Evolutionary conservation across 2,113 vertebrate species (phyloP).

Genomic region (Eclectus roratus): DNA sequence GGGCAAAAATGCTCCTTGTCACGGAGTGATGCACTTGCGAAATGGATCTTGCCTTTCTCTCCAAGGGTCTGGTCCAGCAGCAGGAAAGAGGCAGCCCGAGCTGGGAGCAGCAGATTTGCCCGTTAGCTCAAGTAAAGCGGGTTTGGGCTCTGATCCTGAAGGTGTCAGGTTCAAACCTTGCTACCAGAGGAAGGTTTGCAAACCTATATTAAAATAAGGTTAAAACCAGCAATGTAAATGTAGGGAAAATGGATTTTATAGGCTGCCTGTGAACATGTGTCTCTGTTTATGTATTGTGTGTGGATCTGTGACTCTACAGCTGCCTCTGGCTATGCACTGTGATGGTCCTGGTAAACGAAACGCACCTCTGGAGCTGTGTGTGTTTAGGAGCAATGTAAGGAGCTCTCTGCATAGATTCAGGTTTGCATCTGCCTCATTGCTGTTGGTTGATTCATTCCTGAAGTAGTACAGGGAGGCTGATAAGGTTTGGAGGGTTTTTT

Average conservation of each 20-base stretch:
- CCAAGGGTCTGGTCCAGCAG: neutral
- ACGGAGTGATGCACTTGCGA: neutral
- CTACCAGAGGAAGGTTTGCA: neutral
- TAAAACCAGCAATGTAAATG: neutral
- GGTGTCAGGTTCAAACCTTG: neutral
- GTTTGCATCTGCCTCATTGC: neutral
- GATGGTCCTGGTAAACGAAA: neutral
- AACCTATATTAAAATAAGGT: neutral
- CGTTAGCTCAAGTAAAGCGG: neutral
- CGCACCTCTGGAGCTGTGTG: neutral
- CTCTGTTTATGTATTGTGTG: neutral
- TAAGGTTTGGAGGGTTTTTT: neutral
- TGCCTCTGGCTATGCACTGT: neutral
- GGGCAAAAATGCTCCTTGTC: neutral
- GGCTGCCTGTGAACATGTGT: neutral
- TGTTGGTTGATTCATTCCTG: neutral
- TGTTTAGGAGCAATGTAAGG: neutral
- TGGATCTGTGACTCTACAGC: neutral
- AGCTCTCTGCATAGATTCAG: neutral
- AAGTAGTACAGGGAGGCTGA: constrained; percentile 23
- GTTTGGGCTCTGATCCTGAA: neutral
- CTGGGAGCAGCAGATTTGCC: neutral
- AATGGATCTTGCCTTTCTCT: neutral
- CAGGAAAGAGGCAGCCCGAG: neutral
- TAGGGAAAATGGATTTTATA: neutral